Conservation (phyloP, 1,140 invertebrate species). For the Neocloeon triangulifer region DNA sequence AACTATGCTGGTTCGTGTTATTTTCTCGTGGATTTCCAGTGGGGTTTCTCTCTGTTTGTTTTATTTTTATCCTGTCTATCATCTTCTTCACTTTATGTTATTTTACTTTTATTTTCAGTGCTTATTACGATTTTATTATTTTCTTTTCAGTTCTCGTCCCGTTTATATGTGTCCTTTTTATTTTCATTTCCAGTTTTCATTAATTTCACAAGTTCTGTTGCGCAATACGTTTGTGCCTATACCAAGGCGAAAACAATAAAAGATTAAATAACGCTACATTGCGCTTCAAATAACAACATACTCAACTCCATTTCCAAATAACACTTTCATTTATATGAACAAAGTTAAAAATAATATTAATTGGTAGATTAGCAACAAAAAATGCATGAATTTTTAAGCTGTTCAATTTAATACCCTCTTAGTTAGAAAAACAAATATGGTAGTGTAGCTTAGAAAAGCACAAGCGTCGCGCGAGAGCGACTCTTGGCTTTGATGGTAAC, state of each 20-base stretch:
- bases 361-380: too few relatives aligned
- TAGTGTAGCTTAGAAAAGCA: too few relatives aligned
- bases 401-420: too few relatives aligned
- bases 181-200: background rate
- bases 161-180: slow-evolving; percentile 1
- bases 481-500: too few relatives aligned
- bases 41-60: too few relatives aligned
- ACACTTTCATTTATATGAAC: too few relatives aligned
- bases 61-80: slow-evolving; percentile 6
- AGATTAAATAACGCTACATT: background rate
- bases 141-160: slow-evolving; percentile 1
- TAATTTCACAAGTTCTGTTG: slow-evolving; percentile 2
- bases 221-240: slow-evolving; percentile 1
- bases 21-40: slow-evolving; percentile 1
- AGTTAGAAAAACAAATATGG: too few relatives aligned
- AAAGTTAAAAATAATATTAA: too few relatives aligned
- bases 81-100: slow-evolving; percentile 6
- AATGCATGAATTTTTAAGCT: too few relatives aligned
- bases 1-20: slow-evolving; percentile 4
- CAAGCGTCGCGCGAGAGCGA: too few relatives aligned
- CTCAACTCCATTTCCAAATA: background rate
- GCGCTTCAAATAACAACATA: background rate
- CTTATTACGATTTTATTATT: slow-evolving; percentile 4
- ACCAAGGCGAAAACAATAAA: too few relatives aligned
- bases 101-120: slow-evolving; percentile 6